Percentiles rank a stretch among this genome's conserved stretches.
Evolutionary conservation across 2,888 invertebrate genomes (phyloP).

Genomic region (Bugula neritina): DNA sequence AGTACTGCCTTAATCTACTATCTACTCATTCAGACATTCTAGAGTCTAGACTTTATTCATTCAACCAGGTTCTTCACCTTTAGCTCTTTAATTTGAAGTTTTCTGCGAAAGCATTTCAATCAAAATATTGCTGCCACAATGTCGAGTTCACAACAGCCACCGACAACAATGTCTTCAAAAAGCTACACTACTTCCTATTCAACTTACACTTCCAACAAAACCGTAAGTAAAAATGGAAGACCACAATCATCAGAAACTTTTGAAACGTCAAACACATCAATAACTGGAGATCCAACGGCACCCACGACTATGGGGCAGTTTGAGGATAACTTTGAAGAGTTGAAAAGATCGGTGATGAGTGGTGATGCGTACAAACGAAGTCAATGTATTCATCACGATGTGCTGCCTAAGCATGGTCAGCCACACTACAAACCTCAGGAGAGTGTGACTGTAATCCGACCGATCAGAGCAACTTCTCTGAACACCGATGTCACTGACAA

Average conservation of each 20-base stretch:
- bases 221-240: constrained; percentile 4
- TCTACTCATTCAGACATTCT: too few relatives aligned
- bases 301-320: not conserved
- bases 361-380: constrained; percentile 14
- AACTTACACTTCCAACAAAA: not conserved
- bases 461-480: not conserved
- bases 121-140: not conserved
- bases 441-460: constrained; percentile 4
- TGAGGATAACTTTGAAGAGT: constrained; percentile 14
- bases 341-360: constrained; percentile 18
- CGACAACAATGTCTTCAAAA: not conserved
- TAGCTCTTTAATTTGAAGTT: too few relatives aligned
- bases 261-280: not conserved
- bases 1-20: too few relatives aligned
- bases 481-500: not conserved
- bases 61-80: too few relatives aligned
- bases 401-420: not conserved
- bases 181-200: not conserved
- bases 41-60: too few relatives aligned
- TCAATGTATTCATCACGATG: not conserved
- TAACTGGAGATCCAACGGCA: not conserved
- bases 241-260: not conserved
- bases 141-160: not conserved
- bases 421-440: constrained; percentile 1
- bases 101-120: not conserved